A percentile compares a stretch with the other conserved stretches of the same genome.
phyloP scores from a whole-genome alignment of 2,888 invertebrate species.

The Cynaeus angustus region DNA sequence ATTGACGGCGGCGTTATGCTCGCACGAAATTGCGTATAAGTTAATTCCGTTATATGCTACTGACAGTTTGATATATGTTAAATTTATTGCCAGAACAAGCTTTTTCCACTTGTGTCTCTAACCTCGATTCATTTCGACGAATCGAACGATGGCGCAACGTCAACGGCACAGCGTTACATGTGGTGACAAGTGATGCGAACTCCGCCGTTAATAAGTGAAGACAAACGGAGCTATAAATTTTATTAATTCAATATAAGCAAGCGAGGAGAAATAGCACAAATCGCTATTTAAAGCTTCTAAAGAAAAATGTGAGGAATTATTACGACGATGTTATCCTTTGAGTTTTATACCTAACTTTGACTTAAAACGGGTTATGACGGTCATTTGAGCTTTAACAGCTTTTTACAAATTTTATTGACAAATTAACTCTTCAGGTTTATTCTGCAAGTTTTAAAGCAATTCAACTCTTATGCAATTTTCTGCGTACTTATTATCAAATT shows the following conservation, averaged over 20 bases:
- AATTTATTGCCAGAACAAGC: constrained; percentile 43
- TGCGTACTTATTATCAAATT: too few species aligned
- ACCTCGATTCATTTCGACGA: constrained; percentile 34
- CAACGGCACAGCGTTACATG: constrained; percentile 14
- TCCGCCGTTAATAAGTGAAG: background rate
- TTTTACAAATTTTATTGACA: too few species aligned
- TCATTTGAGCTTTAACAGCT: too few species aligned
- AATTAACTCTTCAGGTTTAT: too few species aligned
- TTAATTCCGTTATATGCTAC: constrained; percentile 33
- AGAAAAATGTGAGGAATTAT: too few species aligned
- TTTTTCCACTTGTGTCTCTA: constrained; percentile 38
- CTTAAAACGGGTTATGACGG: too few species aligned
- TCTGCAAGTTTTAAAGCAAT: too few species aligned
- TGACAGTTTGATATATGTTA: constrained; percentile 41
- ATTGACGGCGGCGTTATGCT: constrained; percentile 17
- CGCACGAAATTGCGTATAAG: constrained; percentile 38
- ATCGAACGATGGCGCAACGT: constrained; percentile 12
- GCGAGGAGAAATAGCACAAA: too few species aligned
- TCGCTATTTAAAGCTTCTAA: too few species aligned
- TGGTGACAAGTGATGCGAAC: constrained; percentile 6
- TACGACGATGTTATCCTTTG: too few species aligned
- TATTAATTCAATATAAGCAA: constrained; percentile 3
- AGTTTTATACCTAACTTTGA: too few species aligned
- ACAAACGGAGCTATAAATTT: constrained; percentile 1
- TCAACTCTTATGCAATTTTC: too few species aligned